A percentile compares a stretch with the other conserved stretches of the same genome.
Conservation (phyloP, 2,888 invertebrate genomes). For the Drosophila histrio region DNA sequence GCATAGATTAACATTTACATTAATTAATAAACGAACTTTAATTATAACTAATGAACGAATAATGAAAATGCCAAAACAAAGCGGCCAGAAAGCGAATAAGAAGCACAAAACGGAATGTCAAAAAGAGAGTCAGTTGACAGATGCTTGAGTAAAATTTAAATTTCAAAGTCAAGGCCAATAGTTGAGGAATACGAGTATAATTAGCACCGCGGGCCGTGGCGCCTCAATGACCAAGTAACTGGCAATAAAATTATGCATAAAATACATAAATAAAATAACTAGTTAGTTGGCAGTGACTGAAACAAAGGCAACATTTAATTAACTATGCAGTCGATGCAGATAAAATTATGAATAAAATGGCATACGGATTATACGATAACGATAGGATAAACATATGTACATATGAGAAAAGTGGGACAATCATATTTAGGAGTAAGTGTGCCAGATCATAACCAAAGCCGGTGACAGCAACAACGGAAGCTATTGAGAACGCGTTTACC, state of each 20-base stretch:
- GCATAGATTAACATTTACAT: conserved; percentile 38
- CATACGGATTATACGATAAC: too few species aligned
- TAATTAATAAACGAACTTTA: conserved; percentile 38
- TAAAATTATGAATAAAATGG: not conserved
- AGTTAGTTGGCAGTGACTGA: conserved; percentile 12
- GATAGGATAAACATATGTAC: conserved; percentile 2
- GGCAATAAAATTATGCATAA: conserved; percentile 29
- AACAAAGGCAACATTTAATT: conserved; percentile 26
- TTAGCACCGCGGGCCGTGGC: conserved; percentile 26
- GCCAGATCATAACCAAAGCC: not conserved
- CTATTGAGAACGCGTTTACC: conserved; percentile 40
- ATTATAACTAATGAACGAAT: conserved; percentile 37
- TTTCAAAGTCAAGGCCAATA: conserved; percentile 66
- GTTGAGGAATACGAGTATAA: conserved; percentile 20
- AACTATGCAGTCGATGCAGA: conserved; percentile 5
- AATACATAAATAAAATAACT: conserved; percentile 16
- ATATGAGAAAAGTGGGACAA: conserved; percentile 39
- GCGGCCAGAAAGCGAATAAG: conserved; percentile 28
- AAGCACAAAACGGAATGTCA: conserved; percentile 20
- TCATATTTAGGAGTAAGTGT: conserved; percentile 13
- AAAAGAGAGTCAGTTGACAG: conserved; percentile 9
- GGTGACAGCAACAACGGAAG: conserved; percentile 57
- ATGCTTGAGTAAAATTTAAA: conserved; percentile 32
- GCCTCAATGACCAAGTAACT: conserved; percentile 28
- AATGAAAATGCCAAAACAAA: conserved; percentile 26